Percentiles rank a stretch among this genome's conserved stretches.
phyloP scores from a whole-genome alignment of 2,797 vertebrate genomes.

The Falco rusticolus region DNA sequence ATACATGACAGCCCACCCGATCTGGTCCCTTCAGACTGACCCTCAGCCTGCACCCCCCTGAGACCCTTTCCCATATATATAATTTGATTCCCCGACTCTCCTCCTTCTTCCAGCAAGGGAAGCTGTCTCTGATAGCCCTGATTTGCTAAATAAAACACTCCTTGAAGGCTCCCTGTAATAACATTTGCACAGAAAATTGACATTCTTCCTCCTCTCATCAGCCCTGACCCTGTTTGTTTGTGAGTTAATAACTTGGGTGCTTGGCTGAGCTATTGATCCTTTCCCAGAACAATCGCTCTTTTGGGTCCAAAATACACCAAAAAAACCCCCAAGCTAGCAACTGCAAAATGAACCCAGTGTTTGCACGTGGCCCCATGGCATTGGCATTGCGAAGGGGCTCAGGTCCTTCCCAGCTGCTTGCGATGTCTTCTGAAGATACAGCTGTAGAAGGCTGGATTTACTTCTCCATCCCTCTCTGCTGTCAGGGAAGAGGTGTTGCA shows the following conservation, averaged over 20 bases:
- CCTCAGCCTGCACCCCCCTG: neutral
- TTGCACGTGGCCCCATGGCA: neutral
- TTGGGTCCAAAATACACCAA: slow-evolving; percentile 29
- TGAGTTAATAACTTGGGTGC: slow-evolving; percentile 65
- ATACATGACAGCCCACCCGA: neutral
- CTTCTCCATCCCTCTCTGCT: neutral
- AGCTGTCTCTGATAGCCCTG: neutral
- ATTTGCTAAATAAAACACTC: slow-evolving; percentile 59
- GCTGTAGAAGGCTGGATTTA: fast-evolving
- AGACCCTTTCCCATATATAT: neutral
- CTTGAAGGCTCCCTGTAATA: slow-evolving; percentile 44
- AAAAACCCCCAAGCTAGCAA: neutral
- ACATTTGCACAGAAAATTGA: slow-evolving; percentile 60
- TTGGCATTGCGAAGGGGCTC: neutral
- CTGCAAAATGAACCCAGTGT: neutral
- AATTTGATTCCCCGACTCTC: neutral
- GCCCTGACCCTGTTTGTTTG: slow-evolving; percentile 43
- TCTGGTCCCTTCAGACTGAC: neutral
- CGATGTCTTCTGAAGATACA: neutral
- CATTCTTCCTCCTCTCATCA: slow-evolving; percentile 56
- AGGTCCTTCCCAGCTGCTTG: neutral
- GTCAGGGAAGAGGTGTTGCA: neutral
- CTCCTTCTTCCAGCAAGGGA: neutral
- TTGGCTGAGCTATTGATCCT: slow-evolving; percentile 57
- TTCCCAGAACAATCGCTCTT: slow-evolving; percentile 1